A percentile compares a stretch with the other conserved stretches of the same genome.
phyloP scores from a whole-genome alignment of 2,797 vertebrate genomes.

The Cheirogaleus major region DNA sequence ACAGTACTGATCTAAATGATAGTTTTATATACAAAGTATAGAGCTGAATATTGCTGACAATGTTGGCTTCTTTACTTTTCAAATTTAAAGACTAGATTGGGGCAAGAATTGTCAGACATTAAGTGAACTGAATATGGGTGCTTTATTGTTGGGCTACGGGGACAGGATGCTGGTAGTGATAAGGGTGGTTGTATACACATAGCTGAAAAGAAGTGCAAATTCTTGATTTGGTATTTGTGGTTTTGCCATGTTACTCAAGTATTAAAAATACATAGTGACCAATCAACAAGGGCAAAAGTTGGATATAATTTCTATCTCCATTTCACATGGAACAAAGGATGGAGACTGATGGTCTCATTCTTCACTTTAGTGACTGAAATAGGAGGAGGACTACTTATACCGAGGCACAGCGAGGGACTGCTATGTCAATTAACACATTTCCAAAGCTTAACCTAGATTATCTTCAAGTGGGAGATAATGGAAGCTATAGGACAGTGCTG shows the following conservation, averaged over 20 bases:
- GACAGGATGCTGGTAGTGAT: not conserved
- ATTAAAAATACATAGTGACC: not conserved
- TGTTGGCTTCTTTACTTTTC: not conserved
- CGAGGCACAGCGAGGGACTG: not conserved
- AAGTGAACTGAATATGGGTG: not conserved
- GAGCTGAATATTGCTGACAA: not conserved
- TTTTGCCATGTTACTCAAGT: not conserved
- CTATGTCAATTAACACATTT: not conserved
- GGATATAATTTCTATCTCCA: not conserved
- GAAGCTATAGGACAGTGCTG: not conserved
- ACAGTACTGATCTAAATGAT: not conserved
- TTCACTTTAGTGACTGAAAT: not conserved
- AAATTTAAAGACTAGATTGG: not conserved
- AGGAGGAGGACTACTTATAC: not conserved
- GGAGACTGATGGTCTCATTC: not conserved
- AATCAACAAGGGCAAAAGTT: no score
- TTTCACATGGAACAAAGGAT: not conserved
- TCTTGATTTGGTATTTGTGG: not conserved
- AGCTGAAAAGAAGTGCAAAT: not conserved
- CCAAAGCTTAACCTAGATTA: not conserved
- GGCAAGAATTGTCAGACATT: not conserved
- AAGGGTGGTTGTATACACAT: accelerated
- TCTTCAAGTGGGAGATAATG: accelerated
- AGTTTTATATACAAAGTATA: not conserved
- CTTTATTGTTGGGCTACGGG: no score